phyloP scores from a whole-genome alignment of 1,140 invertebrate genomes.

The Artemia franciscana region DNA sequence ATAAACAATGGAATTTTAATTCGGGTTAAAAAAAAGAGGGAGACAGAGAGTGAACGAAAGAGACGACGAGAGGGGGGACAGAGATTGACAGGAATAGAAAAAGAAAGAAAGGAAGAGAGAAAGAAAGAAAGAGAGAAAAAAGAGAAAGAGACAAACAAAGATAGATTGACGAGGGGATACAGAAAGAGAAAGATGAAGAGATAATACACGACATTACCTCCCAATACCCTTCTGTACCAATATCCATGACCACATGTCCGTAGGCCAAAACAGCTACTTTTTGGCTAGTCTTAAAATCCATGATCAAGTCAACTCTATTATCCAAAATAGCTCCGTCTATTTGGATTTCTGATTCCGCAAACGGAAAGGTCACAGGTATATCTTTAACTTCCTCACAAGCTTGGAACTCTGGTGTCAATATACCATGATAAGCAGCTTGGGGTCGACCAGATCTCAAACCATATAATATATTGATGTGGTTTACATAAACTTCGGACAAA shows the following conservation, averaged over 20 bases:
- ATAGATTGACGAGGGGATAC: no score
- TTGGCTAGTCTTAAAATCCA: conserved; percentile 67
- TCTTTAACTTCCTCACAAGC: conserved; percentile 51
- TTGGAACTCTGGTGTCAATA: conserved; percentile 52
- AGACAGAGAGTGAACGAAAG: no score
- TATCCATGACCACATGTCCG: conserved; percentile 39
- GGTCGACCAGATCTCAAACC: conserved; percentile 36
- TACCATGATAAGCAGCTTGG: conserved; percentile 33
- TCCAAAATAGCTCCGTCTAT: conserved; percentile 24
- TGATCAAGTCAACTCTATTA: conserved; percentile 45
- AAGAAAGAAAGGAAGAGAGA: no score
- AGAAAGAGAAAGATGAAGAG: no score
- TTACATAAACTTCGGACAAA: conserved; percentile 74
- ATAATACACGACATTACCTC: conserved; percentile 35
- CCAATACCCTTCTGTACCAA: conserved; percentile 43
- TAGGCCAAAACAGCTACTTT: conserved; percentile 60
- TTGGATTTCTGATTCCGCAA: conserved; percentile 52
- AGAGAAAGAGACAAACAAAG: no score
- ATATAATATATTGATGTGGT: conserved; percentile 70
- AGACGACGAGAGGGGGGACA: no score
- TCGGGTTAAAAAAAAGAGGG: no score
- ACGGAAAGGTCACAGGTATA: conserved; percentile 75
- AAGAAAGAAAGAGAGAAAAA: no score
- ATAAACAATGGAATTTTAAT: no score
- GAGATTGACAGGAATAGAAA: no score